phyloP scores from a whole-genome alignment of 2,888 invertebrate genomes.

The Baronia brevicornis region DNA sequence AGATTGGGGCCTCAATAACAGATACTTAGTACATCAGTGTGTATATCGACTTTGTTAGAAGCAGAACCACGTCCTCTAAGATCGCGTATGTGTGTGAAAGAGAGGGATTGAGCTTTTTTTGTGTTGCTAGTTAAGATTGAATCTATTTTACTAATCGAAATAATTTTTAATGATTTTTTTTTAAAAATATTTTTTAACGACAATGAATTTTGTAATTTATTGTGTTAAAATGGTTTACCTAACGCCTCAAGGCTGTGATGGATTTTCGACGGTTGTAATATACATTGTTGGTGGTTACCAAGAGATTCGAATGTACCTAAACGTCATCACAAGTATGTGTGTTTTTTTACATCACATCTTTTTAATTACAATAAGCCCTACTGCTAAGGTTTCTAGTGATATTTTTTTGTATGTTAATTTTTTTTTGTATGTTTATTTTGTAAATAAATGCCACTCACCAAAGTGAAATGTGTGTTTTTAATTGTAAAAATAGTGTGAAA shows the following conservation, averaged over 20 bases:
- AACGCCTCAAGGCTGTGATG: conserved; percentile 32
- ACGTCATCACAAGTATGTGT: conserved; percentile 8
- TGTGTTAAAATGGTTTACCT: conserved; percentile 9
- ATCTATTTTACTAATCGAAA: no score
- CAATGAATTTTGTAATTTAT: conserved; percentile 8
- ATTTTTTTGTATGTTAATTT: conserved; percentile 22
- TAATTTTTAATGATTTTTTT: no score
- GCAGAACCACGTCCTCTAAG: no score
- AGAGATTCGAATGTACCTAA: conserved; percentile 27
- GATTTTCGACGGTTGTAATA: no score
- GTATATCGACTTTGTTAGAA: no score
- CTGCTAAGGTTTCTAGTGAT: conserved; percentile 24
- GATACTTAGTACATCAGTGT: no score
- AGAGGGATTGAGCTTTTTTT: no score
- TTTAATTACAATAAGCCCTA: conserved; percentile 17
- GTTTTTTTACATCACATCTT: conserved; percentile 23
- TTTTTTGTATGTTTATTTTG: conserved; percentile 54
- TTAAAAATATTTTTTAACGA: no score
- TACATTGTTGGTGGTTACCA: no score
- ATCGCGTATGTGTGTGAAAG: no score
- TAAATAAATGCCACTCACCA: conserved; percentile 69
- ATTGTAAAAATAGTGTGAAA: conserved; percentile 1
- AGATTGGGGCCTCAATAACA: no score
- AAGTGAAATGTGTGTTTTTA: conserved; percentile 34
- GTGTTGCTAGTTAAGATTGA: no score